These are phyloP conservation scores for Armadillidium nasatum DNA, from an alignment of 1,140 invertebrate species.

Conservation along the genomic window DNA sequence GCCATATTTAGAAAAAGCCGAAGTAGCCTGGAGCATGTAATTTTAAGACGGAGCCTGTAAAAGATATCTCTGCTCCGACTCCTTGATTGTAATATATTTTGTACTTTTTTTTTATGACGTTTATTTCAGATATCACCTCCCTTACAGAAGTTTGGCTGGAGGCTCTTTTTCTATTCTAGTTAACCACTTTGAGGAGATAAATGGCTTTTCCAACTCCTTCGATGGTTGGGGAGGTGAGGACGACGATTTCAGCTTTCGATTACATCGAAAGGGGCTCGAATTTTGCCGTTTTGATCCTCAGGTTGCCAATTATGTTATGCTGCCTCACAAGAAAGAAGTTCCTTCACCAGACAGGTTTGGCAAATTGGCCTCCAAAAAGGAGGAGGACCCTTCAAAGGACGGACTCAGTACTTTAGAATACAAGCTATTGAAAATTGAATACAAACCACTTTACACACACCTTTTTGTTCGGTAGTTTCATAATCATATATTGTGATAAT, in stretches of 20 bases:
- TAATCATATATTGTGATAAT: too few species aligned
- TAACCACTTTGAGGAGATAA: constrained; percentile 59
- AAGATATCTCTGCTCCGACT: too few species aligned
- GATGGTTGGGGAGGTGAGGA: constrained; percentile 66
- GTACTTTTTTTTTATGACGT: constrained; percentile 80
- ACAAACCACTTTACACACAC: neutral
- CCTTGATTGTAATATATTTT: constrained; percentile 59
- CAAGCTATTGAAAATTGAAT: neutral
- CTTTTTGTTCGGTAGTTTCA: neutral
- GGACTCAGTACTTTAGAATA: neutral
- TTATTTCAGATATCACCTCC: constrained; percentile 72
- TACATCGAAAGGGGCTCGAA: constrained; percentile 55
- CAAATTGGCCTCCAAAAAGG: neutral
- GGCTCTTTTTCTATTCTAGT: constrained; percentile 59
- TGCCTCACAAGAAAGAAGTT: constrained; percentile 29
- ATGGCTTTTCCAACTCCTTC: constrained; percentile 65
- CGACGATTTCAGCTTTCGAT: constrained; percentile 65
- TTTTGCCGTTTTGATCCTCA: constrained; percentile 66
- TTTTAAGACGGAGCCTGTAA: too few species aligned
- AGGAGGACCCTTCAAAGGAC: neutral
- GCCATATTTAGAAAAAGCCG: too few species aligned
- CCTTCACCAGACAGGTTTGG: constrained; percentile 6
- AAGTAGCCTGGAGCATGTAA: too few species aligned
- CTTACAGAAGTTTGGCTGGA: constrained; percentile 57
- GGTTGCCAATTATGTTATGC: constrained; percentile 55